Percentiles rank a stretch among this genome's conserved stretches.
Conservation (phyloP, 2,888 invertebrate species). For the Chalcosyrphus nemorum region DNA sequence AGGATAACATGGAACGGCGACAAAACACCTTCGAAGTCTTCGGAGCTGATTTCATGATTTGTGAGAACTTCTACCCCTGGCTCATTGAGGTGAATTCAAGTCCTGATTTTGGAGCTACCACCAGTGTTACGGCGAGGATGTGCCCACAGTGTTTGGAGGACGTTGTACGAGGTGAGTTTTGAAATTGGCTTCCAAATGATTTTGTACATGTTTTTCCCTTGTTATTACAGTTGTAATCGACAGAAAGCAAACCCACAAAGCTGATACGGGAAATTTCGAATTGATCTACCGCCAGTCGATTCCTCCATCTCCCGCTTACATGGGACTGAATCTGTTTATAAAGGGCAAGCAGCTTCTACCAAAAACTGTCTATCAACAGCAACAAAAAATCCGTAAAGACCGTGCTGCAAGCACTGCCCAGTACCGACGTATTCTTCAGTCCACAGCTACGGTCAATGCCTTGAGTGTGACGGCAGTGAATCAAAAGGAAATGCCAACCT, state of each 20-base stretch:
- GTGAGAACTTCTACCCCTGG: slow-evolving; percentile 94
- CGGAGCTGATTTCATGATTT: slow-evolving; percentile 97
- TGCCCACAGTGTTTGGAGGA: slow-evolving; percentile 95
- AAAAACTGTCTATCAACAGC: slow-evolving; percentile 75
- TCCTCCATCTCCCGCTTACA: slow-evolving; percentile 90
- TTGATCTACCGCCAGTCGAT: slow-evolving; percentile 89
- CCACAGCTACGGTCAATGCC: slow-evolving; percentile 42
- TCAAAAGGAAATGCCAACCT: slow-evolving; percentile 79
- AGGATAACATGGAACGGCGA: slow-evolving; percentile 90
- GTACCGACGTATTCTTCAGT: slow-evolving; percentile 55
- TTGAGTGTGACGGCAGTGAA: slow-evolving; percentile 74
- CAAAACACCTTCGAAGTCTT: slow-evolving; percentile 95
- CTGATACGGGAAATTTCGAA: slow-evolving; percentile 92
- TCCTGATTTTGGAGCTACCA: slow-evolving; percentile 95
- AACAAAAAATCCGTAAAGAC: slow-evolving; percentile 76
- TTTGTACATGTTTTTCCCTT: too few species aligned
- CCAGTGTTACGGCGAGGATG: slow-evolving; percentile 92
- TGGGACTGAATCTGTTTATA: slow-evolving; percentile 84
- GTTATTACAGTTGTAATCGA: slow-evolving; percentile 91
- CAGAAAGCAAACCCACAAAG: slow-evolving; percentile 86
- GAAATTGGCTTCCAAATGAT: not conserved
- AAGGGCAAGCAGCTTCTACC: slow-evolving; percentile 81
- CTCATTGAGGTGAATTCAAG: slow-evolving; percentile 97
- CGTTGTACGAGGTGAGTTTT: slow-evolving; percentile 91
- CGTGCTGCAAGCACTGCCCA: slow-evolving; percentile 75